Evolutionary conservation across 2,888 invertebrate genomes (phyloP).

Genomic region (Cenopis cana): DNA sequence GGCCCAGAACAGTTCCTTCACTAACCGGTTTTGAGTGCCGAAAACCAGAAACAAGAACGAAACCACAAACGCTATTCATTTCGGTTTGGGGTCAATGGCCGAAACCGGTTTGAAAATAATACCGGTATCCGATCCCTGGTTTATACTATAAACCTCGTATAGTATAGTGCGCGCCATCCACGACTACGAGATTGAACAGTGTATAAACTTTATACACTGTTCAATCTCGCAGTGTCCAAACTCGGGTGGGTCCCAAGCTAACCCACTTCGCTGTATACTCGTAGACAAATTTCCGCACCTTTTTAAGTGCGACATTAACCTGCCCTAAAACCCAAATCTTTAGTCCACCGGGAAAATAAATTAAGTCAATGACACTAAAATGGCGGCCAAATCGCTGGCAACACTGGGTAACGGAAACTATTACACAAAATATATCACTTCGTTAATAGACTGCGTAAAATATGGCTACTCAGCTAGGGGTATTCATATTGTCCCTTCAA

Average conservation of each 20-base stretch:
- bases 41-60: too few species aligned
- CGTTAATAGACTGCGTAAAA: constrained; percentile 34
- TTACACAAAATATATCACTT: constrained; percentile 44
- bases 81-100: too few species aligned
- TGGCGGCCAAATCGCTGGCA: constrained; percentile 32
- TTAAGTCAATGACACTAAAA: constrained; percentile 41
- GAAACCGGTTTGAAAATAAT: too few species aligned
- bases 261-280: not conserved
- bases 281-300: not conserved
- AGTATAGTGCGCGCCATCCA: too few species aligned
- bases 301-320: constrained; percentile 21
- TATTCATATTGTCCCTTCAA: constrained; percentile 41
- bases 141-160: too few species aligned
- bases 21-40: too few species aligned
- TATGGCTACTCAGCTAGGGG: constrained; percentile 34
- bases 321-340: constrained; percentile 19
- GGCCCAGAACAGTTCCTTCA: too few species aligned
- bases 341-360: constrained; percentile 34
- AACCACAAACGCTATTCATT: too few species aligned
- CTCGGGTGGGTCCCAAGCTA: not conserved
- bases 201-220: too few species aligned
- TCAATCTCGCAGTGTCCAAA: too few species aligned
- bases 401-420: constrained; percentile 40
- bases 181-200: too few species aligned
- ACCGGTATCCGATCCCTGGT: too few species aligned